Base-by-base conservation (phyloP, 2,888 invertebrate genomes). In the Trichogramma dendrolimi region DNA sequence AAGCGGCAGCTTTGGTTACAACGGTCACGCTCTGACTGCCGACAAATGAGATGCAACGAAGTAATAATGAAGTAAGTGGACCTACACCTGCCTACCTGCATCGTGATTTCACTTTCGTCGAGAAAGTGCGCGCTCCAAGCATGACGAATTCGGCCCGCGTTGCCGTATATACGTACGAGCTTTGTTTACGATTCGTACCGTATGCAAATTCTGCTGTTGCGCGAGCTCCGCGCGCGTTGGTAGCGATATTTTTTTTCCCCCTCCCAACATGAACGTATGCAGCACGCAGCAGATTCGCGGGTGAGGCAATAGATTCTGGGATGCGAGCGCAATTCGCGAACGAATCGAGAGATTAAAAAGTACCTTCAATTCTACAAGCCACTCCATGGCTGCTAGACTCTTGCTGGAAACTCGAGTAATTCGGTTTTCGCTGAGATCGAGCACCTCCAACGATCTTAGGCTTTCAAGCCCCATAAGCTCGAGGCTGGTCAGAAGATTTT, bases 351-450 rank as follows among this genome's bases (percentile, higher is more conserved):
- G 38, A 5, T 47, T 58, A 8, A 42, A 38, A 38, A 68, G 66
- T 71, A 83, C 83, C 82, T 90, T 89, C 5, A 94, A 78, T 75
- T 94, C 93, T 1, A 94, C 91, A 58, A 94, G 81, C 89, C 93
- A 92, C 75, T 91, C 91, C 84, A 94, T 87, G 58, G 86, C 84
- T 65, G 88, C 85, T 69, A 91, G 83, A 67, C 85, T 86, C n/a
- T 87, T 84, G 61, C 81, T 80, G 42, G 81, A 80, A 46, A 94
- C 83, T 70, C 85, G 84, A 38, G 85, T 83, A 39, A 94, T 80
- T 64, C 84, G 86, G 75, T 95, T 95, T 69, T 87, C 86, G 73
- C 92, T 93, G 62, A 94, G 77, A 76, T 95, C 94, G 54, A 95
- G 77, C 5, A 94, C 90, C 80, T 94, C 94, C 58, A 95, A 80